Base-by-base conservation (phyloP, 2,113 vertebrate species). In the Carollia perspicillata region DNA sequence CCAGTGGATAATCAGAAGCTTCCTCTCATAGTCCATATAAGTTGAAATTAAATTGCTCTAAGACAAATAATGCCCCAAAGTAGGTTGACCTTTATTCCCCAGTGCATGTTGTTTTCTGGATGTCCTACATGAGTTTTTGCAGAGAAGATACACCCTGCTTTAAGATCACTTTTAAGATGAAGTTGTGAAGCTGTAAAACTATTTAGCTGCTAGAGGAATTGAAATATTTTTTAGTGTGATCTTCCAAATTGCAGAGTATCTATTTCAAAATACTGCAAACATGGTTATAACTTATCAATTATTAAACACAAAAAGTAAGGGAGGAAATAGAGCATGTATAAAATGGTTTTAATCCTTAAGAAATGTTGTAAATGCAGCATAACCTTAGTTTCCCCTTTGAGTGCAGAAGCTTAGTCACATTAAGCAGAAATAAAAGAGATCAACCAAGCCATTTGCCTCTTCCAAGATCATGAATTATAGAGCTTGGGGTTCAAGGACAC, bases 391-490 rank as follows among this genome's bases (percentile, higher is more conserved):
- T 86, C 16, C 23, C 14, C 30, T 68, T 96, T 60, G 30, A 92
- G 47, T n/a, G 3, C 18, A 85, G 80, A 84, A 79, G 44, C 49
- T 95, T 85, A 88, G 55, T 88, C 20, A 75, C 66, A 58, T 74
- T 78, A 92, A 88, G 23, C 72, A 95, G 49, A 10, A 93, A 84
- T 72, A 37, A 68, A 91, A 42, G 28, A 72, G 40, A 58, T 28
- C 22, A 83, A n/a, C 18, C 17, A 92, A 58, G 49, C 51, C 42
- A 80, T 66, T 83, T 42, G 30, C 23, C 26, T 92, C 26, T 90
- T 63, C 81, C 51, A 47, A 84, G 47, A 89, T 44, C 20, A 63
- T 90, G 60, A 95, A 92, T 95, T 95, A 92, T 33, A 80, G 78
- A 81, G 53, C 30, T 53, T 42, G 35, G n/a, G 33, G 72, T 79